Conservation (phyloP, 2,113 vertebrate species). For the Morone chrysops region DNA sequence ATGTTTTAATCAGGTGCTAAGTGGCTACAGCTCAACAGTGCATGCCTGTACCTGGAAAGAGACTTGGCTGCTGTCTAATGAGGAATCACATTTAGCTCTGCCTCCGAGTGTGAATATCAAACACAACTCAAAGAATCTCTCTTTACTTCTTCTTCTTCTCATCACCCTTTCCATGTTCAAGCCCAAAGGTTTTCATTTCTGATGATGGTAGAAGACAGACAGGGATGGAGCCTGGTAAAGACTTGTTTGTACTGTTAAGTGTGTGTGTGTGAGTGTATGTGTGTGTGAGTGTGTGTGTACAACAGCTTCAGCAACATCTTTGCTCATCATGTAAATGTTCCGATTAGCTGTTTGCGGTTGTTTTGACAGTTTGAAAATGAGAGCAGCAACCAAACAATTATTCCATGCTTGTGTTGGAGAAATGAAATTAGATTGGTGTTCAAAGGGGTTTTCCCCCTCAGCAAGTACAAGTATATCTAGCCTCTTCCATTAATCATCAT, state of each 20-base stretch:
- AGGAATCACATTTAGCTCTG: constrained; percentile 75
- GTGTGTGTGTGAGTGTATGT: not conserved
- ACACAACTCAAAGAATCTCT: constrained; percentile 65
- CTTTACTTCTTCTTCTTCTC: constrained; percentile 13
- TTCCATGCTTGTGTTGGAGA: constrained; percentile 13
- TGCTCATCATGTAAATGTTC: constrained; percentile 23
- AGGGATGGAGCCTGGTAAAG: constrained; percentile 14
- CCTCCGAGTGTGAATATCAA: constrained; percentile 79
- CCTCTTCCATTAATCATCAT: constrained; percentile 34
- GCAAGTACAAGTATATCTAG: constrained; percentile 17
- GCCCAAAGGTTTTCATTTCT: constrained; percentile 66
- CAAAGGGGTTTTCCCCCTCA: constrained; percentile 28
- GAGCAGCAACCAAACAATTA: constrained; percentile 30
- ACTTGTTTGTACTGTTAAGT: constrained; percentile 8
- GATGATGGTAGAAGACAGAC: constrained; percentile 51
- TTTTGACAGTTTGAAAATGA: constrained; percentile 54
- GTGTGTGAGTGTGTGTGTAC: not conserved
- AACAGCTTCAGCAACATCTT: constrained; percentile 27
- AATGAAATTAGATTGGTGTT: constrained; percentile 28
- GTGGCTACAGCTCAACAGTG: constrained; percentile 77
- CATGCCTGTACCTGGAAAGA: constrained; percentile 72
- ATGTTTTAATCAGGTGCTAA: constrained; percentile 83
- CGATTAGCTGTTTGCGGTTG: constrained; percentile 26
- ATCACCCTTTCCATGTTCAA: constrained; percentile 43
- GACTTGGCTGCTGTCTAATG: constrained; percentile 72